phyloP scores from a whole-genome alignment of 2,888 invertebrate species.

The Apodemia zela region DNA sequence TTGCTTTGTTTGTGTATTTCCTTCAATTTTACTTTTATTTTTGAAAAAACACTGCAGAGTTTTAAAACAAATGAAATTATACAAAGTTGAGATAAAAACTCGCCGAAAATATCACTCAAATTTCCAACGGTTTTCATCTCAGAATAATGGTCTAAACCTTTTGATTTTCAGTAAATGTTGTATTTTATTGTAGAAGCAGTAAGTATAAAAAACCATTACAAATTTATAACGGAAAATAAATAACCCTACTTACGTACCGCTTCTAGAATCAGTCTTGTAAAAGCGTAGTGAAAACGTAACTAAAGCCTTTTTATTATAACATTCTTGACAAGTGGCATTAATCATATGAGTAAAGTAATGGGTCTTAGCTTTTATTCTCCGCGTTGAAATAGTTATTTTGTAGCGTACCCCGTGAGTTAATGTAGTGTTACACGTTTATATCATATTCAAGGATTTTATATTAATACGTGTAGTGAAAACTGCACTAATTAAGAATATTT shows the following conservation, averaged over 20 bases:
- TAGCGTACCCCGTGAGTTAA: not conserved
- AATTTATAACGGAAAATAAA: not conserved
- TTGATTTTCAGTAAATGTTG: too few species aligned
- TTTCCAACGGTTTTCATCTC: too few species aligned
- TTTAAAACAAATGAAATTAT: too few species aligned
- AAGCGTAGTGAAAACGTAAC: constrained; percentile 9
- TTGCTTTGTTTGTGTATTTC: too few species aligned
- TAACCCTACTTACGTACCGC: not conserved
- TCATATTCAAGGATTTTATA: too few species aligned
- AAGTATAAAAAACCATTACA: not conserved
- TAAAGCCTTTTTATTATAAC: constrained; percentile 13
- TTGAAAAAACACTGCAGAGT: too few species aligned
- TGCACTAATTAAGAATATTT: too few species aligned
- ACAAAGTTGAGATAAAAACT: too few species aligned
- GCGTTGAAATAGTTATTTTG: not conserved
- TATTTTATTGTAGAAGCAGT: not conserved
- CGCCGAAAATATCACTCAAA: too few species aligned
- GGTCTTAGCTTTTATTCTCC: constrained; percentile 10
- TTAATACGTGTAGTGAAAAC: too few species aligned
- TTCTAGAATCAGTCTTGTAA: constrained; percentile 4
- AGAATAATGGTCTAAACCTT: too few species aligned
- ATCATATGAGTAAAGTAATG: constrained; percentile 14
- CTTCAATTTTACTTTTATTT: too few species aligned
- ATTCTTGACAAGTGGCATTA: constrained; percentile 12
- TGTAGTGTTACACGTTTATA: not conserved